Conservation (phyloP, 1,140 invertebrate genomes). For the Heliconius himera region DNA sequence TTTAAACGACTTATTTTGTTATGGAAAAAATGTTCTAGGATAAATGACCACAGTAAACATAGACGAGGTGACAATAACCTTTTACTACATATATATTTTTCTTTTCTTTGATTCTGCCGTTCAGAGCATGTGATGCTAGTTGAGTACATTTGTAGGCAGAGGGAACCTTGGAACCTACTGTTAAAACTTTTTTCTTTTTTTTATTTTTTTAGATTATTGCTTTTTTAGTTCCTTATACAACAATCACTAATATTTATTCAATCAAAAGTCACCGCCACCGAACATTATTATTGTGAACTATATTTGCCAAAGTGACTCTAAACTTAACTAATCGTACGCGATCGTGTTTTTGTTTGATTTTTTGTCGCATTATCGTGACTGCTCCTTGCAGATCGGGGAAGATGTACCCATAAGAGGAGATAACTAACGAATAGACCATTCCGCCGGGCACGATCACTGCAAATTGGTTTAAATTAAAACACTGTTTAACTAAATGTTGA, state of each 20-base stretch:
- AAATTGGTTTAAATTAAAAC: constrained; percentile 36
- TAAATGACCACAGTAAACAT: neutral
- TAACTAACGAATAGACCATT: constrained; percentile 35
- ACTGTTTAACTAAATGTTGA: neutral
- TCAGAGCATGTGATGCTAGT: too few relatives aligned
- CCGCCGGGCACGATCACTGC: constrained; percentile 18
- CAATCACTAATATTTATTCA: neutral
- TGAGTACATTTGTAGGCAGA: too few relatives aligned
- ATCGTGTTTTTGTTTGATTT: constrained; percentile 6
- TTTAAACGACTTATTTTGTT: constrained; percentile 1
- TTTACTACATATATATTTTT: neutral
- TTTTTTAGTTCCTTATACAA: too few relatives aligned
- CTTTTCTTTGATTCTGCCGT: too few relatives aligned
- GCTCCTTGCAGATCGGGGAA: constrained; percentile 35
- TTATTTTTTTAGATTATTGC: too few relatives aligned
- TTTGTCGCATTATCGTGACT: constrained; percentile 33
- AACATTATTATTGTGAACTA: neutral
- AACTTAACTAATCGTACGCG: neutral
- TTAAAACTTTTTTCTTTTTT: too few relatives aligned
- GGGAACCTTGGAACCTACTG: too few relatives aligned
- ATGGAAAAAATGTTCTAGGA: neutral
- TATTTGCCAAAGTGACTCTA: constrained; percentile 5
- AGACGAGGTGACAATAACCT: neutral
- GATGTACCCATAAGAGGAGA: constrained; percentile 36
- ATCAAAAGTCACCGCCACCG: neutral